Evolutionary conservation across 1,140 invertebrate species (phyloP).

Genomic region (Araneus ventricosus): DNA sequence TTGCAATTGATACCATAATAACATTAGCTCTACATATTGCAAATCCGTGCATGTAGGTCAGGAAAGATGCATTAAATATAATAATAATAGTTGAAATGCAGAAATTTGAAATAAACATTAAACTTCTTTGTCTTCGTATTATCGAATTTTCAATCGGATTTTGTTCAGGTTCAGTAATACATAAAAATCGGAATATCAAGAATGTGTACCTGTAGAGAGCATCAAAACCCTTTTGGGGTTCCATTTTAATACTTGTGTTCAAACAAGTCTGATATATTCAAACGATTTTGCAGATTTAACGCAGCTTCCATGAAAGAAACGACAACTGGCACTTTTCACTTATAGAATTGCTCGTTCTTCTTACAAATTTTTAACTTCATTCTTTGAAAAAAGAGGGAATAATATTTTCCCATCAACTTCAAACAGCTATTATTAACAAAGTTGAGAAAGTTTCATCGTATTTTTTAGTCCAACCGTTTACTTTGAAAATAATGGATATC

Average conservation of each 20-base stretch:
- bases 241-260: background rate
- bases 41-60: background rate
- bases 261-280: background rate
- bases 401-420: background rate
- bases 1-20: background rate
- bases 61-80: background rate
- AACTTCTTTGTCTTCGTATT: background rate
- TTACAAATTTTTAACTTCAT: background rate
- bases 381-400: background rate
- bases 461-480: background rate
- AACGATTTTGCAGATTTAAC: background rate
- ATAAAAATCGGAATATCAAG: background rate
- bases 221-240: background rate
- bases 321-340: background rate
- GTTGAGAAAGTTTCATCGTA: rapidly evolving
- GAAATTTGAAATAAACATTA: background rate
- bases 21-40: background rate
- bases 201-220: background rate
- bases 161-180: background rate
- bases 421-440: background rate
- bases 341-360: background rate
- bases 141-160: background rate
- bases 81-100: background rate
- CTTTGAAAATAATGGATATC: background rate
- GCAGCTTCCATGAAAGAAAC: background rate